Base-by-base conservation (phyloP, 1,140 invertebrate species). In the Habropoda laboriosa region DNA sequence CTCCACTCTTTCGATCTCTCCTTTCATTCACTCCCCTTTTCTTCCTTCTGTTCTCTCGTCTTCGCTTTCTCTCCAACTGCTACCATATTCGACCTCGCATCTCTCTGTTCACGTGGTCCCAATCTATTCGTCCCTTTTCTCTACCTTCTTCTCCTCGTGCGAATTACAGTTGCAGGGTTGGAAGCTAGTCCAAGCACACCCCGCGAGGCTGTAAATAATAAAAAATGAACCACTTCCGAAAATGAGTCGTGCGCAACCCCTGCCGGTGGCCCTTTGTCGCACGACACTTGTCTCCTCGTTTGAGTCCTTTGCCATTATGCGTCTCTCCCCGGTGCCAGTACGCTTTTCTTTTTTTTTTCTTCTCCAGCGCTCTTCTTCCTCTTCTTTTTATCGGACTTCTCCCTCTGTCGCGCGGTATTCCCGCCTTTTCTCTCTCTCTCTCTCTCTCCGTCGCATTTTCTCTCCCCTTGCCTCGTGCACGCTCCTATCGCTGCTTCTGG, bases 211-310 rank as follows among this genome's bases (percentile, higher is more conserved):
- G 71, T 71, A 84, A 73, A 84, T 58, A 82, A 87, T 78, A 83
- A 86, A 81, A 83, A 84, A 80, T 80, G 81, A 38, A 78, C 57
- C 70, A 86, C 60, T 78, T 83, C 67, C 64, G 73, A 86, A 86
- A 83, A 86, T 80, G 77, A 86, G 73, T 83, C 63, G 80, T 30
- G 60, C 78, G 18, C 75, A 63, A 71, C 67, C 30, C 40, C 66
- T 55, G 21, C 49, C 63, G 64, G 38, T 38, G 38, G 55, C 35
- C n/a, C 73, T 66, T 71, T 75, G 77, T 82, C 71, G 57, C 55
- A 16, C 61, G 72, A 75, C 78, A 80, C 78, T 80, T 80, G 78
- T 80, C 78, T 67, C 61, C 60, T 67, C 78, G 72, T 76, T 80
- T 76, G 78, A 80, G 72, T 67, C 75, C 79, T 74, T 57, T 75